Percentiles rank a stretch among this genome's conserved stretches.
These are phyloP conservation scores for Eristalis pertinax DNA, from an alignment of 2,888 invertebrate genomes.

Conservation along the genomic window DNA sequence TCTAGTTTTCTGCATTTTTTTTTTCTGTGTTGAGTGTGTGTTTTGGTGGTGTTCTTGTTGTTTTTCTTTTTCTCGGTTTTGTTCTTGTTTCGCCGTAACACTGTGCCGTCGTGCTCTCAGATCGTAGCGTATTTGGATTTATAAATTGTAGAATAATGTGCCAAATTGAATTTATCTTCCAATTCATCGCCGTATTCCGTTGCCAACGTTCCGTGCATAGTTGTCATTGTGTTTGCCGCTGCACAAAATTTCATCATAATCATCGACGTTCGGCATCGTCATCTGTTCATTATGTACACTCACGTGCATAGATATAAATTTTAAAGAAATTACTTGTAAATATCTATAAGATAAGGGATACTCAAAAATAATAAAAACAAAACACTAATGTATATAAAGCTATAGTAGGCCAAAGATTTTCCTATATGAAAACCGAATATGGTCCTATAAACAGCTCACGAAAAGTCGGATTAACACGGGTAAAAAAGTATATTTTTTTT, in stretches of 20 bases:
- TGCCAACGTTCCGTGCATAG: constrained; percentile 54
- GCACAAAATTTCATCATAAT: constrained; percentile 35
- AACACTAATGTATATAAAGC: constrained; percentile 56
- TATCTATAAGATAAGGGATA: constrained; percentile 2
- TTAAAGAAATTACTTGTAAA: constrained; percentile 19
- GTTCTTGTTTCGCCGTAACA: background rate
- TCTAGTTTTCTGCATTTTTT: background rate
- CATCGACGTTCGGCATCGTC: constrained; percentile 28
- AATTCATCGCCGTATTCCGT: constrained; percentile 63
- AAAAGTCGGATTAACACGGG: constrained; percentile 73
- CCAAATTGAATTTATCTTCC: constrained; percentile 69
- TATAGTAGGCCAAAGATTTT: constrained; percentile 48
- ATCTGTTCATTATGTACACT: constrained; percentile 22
- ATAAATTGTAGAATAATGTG: constrained; percentile 58
- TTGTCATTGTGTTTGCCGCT: constrained; percentile 60
- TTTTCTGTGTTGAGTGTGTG: background rate
- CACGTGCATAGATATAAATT: constrained; percentile 29
- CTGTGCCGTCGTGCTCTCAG: too few species aligned
- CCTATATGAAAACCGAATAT: background rate
- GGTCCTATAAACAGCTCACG: constrained; percentile 52
- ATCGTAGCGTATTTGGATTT: constrained; percentile 4
- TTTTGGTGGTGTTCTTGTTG: background rate
- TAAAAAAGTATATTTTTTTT: constrained; percentile 26
- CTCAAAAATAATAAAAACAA: constrained; percentile 19
- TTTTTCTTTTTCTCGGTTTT: background rate